These are phyloP conservation scores for Lepisosteus oculatus DNA, from an alignment of 2,113 vertebrate genomes.

Conservation along the genomic window DNA sequence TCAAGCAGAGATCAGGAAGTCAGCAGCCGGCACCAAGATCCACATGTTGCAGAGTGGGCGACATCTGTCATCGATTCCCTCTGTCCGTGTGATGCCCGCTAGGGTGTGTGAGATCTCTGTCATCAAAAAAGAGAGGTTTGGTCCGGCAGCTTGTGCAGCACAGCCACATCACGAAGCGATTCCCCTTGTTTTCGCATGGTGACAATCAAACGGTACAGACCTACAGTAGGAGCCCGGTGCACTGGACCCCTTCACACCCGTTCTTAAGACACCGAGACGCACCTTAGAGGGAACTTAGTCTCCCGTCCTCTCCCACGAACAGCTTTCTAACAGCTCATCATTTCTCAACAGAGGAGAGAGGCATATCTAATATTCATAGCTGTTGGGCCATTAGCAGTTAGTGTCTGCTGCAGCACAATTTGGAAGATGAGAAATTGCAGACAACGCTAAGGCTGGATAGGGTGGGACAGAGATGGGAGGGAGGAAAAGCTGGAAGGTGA, in stretches of 20 bases:
- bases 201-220: neutral
- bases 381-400: constrained; percentile 60
- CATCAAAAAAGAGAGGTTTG: too few species aligned
- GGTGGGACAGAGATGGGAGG: neutral
- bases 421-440: constrained; percentile 8
- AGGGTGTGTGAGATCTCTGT: too few species aligned
- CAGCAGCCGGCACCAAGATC: too few species aligned
- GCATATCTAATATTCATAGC: constrained; percentile 74
- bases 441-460: neutral
- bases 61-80: too few species aligned
- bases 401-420: constrained; percentile 40
- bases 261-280: neutral
- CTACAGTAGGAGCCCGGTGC: neutral
- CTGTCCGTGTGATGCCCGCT: too few species aligned
- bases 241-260: neutral
- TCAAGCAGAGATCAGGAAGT: too few species aligned
- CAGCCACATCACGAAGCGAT: neutral
- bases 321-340: constrained; percentile 48
- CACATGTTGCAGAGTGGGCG: too few species aligned
- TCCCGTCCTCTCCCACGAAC: constrained; percentile 30
- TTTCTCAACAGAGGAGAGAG: constrained; percentile 54
- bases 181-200: neutral
- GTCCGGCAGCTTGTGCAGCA: too few species aligned
- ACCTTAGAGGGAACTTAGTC: constrained; percentile 24
- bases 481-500: neutral